These are phyloP conservation scores for Arnoldichthys spilopterus DNA, from an alignment of 2,797 vertebrate genomes.

Conservation along the genomic window DNA sequence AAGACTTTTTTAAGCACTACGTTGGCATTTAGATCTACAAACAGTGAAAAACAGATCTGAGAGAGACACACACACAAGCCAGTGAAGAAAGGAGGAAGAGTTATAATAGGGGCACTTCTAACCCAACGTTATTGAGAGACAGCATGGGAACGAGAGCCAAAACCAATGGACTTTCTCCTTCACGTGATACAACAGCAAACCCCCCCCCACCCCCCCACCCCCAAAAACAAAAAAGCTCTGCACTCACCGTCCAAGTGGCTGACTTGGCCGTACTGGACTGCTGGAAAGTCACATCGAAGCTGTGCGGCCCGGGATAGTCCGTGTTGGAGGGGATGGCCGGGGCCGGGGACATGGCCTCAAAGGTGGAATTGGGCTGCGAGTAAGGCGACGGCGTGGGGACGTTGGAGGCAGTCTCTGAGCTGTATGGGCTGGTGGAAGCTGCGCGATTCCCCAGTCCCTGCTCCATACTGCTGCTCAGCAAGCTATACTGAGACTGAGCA, in stretches of 20 bases:
- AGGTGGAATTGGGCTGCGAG: constrained; percentile 98
- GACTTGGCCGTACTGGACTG: constrained; percentile 99
- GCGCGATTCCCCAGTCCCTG: constrained; percentile 91
- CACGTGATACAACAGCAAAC: neutral
- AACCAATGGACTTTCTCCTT: neutral
- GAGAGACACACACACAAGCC: neutral
- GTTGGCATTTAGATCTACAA: neutral
- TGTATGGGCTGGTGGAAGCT: constrained; percentile 93
- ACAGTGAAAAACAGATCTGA: neutral
- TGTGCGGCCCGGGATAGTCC: constrained; percentile 94
- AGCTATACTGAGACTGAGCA: constrained; percentile 96
- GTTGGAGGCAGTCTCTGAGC: constrained; percentile 92
- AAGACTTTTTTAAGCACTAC: neutral
- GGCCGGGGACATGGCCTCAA: constrained; percentile 94
- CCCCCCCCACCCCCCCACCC: neutral
- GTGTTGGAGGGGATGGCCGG: constrained; percentile 97
- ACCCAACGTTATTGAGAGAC: neutral
- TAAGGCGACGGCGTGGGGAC: constrained; percentile 95
- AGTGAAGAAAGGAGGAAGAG: neutral
- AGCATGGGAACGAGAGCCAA: neutral
- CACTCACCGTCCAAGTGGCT: constrained; percentile 98
- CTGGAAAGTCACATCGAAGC: constrained; percentile 98
- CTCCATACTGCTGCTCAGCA: constrained; percentile 99
- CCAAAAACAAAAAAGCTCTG: neutral
- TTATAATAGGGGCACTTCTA: neutral